Conservation (phyloP, 2,797 vertebrate genomes). For the Takifugu rubripes region DNA sequence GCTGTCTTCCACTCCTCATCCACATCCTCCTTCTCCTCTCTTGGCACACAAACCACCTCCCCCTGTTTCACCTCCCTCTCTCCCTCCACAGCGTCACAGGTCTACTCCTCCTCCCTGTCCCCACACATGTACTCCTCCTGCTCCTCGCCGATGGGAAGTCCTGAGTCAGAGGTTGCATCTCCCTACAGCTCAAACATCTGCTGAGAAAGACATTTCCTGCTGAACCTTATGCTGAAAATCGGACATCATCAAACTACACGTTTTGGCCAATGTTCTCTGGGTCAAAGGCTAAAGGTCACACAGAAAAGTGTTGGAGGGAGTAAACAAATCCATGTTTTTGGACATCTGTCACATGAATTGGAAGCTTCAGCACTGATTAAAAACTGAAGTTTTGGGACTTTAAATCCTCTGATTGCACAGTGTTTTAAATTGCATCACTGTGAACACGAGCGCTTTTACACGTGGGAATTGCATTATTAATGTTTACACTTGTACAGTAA, state of each 20-base stretch:
- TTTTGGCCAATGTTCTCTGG: no score
- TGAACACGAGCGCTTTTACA: constrained; percentile 81
- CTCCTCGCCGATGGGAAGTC: constrained; percentile 62
- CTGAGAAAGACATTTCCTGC: constrained; percentile 34
- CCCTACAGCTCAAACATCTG: constrained; percentile 87
- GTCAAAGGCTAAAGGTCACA: constrained; percentile 7
- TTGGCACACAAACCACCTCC: background rate
- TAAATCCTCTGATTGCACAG: background rate
- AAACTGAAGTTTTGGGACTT: background rate
- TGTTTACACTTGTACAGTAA: constrained; percentile 23
- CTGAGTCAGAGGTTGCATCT: constrained; percentile 80
- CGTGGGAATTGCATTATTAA: constrained; percentile 81
- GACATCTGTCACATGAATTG: background rate
- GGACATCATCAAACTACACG: background rate
- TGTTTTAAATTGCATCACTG: background rate
- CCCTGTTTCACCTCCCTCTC: background rate
- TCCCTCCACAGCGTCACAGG: constrained; percentile 6
- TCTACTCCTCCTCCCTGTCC: constrained; percentile 41
- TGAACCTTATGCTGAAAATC: constrained; percentile 30
- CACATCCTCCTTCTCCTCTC: constrained; percentile 3
- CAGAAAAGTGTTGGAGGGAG: no score
- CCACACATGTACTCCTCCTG: constrained; percentile 3
- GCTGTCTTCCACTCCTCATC: no score
- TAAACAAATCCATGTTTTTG: background rate
- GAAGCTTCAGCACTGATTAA: background rate